phyloP scores from a whole-genome alignment of 1,140 invertebrate species.

The Tachypleus tridentatus region DNA sequence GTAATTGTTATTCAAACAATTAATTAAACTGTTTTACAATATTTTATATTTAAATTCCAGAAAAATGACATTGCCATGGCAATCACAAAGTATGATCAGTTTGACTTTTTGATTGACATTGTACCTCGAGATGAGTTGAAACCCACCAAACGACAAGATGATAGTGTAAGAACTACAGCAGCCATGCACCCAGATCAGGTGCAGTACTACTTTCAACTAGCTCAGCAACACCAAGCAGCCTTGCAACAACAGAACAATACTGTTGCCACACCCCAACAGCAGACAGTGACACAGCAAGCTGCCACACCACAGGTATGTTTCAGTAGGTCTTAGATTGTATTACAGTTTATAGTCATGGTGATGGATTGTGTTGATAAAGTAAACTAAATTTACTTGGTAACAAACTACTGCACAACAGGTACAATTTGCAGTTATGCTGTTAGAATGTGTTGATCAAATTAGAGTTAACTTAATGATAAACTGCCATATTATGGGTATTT shows the following conservation, averaged over 20 bases:
- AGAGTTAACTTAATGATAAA: no score
- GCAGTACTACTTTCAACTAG: slow-evolving; percentile 74
- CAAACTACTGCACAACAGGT: no score
- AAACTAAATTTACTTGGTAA: no score
- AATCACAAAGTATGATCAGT: slow-evolving; percentile 95
- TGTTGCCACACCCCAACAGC: slow-evolving; percentile 29
- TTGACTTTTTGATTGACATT: slow-evolving; percentile 99
- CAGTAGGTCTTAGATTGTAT: neutral
- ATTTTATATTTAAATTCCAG: slow-evolving; percentile 40
- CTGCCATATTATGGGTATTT: no score
- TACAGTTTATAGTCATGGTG: slow-evolving; percentile 3
- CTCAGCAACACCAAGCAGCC: slow-evolving; percentile 56
- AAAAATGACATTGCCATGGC: slow-evolving; percentile 98
- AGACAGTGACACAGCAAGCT: slow-evolving; percentile 27
- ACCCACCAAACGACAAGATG: slow-evolving; percentile 42
- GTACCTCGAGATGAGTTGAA: slow-evolving; percentile 94
- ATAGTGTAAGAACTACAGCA: slow-evolving; percentile 15
- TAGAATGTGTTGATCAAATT: no score
- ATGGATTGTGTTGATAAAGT: no score
- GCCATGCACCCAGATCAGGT: slow-evolving; percentile 45
- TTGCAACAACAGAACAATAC: slow-evolving; percentile 29
- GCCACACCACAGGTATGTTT: slow-evolving; percentile 34
- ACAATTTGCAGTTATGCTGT: no score
- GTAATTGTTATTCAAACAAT: neutral
- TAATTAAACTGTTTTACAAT: neutral